Conservation (phyloP, 2,888 invertebrate species). For the Meta bourneti region DNA sequence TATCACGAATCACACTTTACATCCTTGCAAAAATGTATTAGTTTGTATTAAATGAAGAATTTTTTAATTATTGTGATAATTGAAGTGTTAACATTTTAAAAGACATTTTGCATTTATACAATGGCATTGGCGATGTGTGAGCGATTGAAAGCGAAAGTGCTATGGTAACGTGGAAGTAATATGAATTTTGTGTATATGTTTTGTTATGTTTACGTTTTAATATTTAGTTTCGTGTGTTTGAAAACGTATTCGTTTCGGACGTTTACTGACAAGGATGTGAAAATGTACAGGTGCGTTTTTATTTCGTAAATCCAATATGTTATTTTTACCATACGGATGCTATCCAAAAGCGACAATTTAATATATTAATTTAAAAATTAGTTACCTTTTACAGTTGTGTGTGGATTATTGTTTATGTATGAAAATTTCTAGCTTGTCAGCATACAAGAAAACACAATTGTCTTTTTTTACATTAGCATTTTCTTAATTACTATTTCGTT, state of each 20-base stretch:
- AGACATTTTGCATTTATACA: too few species aligned
- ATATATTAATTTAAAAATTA: background rate
- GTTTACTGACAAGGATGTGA: constrained; percentile 64
- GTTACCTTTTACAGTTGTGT: background rate
- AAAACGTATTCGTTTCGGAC: constrained; percentile 62
- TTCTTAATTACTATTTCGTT: too few species aligned
- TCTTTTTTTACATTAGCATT: too few species aligned
- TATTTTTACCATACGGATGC: background rate
- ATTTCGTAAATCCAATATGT: background rate
- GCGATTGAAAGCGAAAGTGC: background rate
- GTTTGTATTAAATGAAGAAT: too few species aligned
- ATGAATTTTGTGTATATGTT: constrained; percentile 56
- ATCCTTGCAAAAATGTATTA: too few species aligned
- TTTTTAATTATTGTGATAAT: too few species aligned
- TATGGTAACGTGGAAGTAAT: constrained; percentile 63
- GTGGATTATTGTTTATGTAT: background rate
- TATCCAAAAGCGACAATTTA: background rate
- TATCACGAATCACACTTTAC: too few species aligned
- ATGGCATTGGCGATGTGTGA: too few species aligned
- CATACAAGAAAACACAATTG: too few species aligned
- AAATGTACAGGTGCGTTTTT: constrained; percentile 59
- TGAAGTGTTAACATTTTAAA: too few species aligned
- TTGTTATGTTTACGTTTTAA: constrained; percentile 65
- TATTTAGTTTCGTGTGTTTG: constrained; percentile 57
- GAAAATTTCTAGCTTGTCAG: background rate